Conservation (phyloP, 2,888 invertebrate species). For the Andrena fulva region DNA sequence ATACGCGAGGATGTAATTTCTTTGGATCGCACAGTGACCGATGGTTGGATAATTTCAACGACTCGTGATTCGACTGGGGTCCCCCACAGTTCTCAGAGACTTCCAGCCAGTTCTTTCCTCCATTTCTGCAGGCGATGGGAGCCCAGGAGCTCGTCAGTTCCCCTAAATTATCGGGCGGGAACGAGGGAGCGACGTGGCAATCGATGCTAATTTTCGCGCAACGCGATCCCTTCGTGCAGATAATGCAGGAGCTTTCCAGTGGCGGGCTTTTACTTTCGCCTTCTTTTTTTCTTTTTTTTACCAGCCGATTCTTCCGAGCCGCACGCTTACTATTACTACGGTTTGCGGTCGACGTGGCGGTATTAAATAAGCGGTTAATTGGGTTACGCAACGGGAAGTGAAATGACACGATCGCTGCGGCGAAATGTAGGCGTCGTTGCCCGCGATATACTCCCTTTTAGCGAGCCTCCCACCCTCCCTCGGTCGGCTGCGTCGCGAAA, state of each 20-base stretch:
- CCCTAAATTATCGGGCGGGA: no score
- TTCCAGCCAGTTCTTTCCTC: no score
- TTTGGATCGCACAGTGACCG: no score
- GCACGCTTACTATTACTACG: constrained; percentile 44
- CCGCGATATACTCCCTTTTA: constrained; percentile 9
- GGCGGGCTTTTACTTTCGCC: constrained; percentile 48
- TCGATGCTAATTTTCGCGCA: constrained; percentile 22
- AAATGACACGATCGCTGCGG: constrained; percentile 67
- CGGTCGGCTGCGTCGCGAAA: constrained; percentile 32
- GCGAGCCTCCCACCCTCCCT: not conserved
- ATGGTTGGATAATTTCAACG: no score
- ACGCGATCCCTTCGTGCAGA: constrained; percentile 25
- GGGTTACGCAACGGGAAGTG: constrained; percentile 83
- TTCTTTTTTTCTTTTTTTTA: constrained; percentile 13
- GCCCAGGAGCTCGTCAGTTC: no score
- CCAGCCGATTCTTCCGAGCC: constrained; percentile 16
- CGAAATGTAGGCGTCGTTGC: constrained; percentile 36
- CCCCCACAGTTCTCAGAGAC: no score
- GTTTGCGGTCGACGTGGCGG: constrained; percentile 51
- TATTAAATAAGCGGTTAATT: constrained; percentile 83
- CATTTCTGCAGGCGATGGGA: no score
- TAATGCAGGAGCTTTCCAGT: constrained; percentile 29
- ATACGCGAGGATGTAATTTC: no score
- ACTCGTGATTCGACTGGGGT: no score
- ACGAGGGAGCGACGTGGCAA: not conserved